Base-by-base conservation (phyloP, 2,888 invertebrate species). In the Acronicta psi region DNA sequence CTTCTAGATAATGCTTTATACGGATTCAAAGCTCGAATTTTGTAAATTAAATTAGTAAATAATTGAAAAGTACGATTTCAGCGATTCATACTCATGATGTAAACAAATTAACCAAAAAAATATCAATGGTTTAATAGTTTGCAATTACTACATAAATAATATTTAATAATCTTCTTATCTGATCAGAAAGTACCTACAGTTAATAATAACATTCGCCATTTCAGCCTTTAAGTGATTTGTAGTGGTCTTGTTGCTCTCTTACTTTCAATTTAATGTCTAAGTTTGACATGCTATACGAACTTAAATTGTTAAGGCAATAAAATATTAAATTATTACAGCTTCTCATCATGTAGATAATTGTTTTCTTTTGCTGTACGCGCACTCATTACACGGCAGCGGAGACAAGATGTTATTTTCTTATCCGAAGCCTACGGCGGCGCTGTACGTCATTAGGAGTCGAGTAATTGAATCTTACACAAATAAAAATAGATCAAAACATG, bases 381-480 rank as follows among this genome's bases (percentile, higher is more conserved):
- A 69, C 79, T 84, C 80, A 88, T 88, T 84, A 85, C 72, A 68
- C 55, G 66, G 75, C 68, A 74, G 75, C 73, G 74, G 78, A 81
- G 74, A 81, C 80, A 78, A 82, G 80, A 81, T 81, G 79, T 84
- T 86, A 82, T 84, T 83, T 83, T 82, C 79, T 81, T 78, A 83
- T 77, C 74, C 61, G 58, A 74, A 75, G 85, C 86, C 84, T 73
- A 76, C 73, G 82, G 85, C 89, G 75, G 60, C 11, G 11, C 3
- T 74, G 75, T 78, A 77, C 79, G 78, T 79, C 80, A 85, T 87
- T 88, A 86, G 81, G 83, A 81, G 79, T 75, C 80, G 61, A 82
- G 86, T 91, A 91, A 92, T 92, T 92, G 90, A 93, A 92, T 88
- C 86, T 85, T 84, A 82, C 80, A 81, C 83, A 89, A 91, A 92